These are phyloP conservation scores for Mormyrops attenuatus DNA, from an alignment of 2,797 vertebrate species.

Conservation along the genomic window DNA sequence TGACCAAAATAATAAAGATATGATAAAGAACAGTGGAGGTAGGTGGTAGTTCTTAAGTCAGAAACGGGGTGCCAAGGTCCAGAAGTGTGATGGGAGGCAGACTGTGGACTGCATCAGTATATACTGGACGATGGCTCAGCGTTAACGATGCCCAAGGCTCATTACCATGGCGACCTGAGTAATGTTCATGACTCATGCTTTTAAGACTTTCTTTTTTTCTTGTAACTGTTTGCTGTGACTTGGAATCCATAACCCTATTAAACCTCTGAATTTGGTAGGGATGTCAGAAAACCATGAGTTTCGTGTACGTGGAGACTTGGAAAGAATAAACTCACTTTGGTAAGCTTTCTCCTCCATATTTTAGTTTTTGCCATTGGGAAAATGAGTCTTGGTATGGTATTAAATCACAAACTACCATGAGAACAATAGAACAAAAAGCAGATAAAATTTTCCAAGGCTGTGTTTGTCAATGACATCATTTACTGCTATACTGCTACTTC, in stretches of 20 bases:
- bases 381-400: neutral
- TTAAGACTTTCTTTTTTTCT: neutral
- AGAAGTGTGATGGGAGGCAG: neutral
- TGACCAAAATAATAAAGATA: neutral
- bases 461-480: neutral
- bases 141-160: neutral
- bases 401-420: neutral
- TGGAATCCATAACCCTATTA: neutral
- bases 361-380: neutral
- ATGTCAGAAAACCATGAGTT: neutral
- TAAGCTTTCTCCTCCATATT: neutral
- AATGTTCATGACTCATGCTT: neutral
- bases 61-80: neutral
- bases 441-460: neutral
- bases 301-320: neutral
- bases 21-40: neutral
- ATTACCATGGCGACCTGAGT: neutral
- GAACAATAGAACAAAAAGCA: neutral
- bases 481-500: neutral
- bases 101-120: neutral
- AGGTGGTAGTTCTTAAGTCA: neutral
- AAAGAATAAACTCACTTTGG: neutral
- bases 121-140: neutral
- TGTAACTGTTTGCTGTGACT: neutral
- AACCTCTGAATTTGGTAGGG: neutral